Conservation (phyloP, 2,113 vertebrate genomes). For the Upupa epops region DNA sequence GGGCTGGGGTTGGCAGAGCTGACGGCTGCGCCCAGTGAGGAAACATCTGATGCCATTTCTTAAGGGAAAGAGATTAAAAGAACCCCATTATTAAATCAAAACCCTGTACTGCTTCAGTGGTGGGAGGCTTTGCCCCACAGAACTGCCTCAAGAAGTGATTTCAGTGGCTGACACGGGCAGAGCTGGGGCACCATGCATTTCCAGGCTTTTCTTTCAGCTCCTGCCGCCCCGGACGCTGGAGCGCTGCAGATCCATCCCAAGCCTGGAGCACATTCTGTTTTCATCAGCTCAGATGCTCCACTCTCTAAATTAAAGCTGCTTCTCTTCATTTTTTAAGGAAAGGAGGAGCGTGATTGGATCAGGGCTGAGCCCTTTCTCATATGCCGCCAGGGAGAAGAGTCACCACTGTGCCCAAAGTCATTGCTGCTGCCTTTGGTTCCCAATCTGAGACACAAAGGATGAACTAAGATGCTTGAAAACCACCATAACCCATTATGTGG, state of each 20-base stretch:
- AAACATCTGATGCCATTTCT: constrained; percentile 87
- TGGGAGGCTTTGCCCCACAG: rapidly evolving
- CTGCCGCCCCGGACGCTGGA: background rate
- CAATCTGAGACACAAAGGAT: background rate
- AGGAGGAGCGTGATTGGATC: background rate
- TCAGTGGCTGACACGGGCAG: background rate
- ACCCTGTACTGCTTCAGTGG: rapidly evolving
- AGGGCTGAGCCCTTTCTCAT: background rate
- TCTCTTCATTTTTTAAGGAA: background rate
- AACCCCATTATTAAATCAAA: rapidly evolving
- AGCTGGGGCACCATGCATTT: rapidly evolving
- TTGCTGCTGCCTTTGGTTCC: rapidly evolving
- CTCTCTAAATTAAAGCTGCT: background rate
- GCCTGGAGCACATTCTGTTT: background rate
- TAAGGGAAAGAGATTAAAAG: background rate
- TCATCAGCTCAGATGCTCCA: background rate
- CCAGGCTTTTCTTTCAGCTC: background rate
- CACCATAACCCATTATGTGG: no score
- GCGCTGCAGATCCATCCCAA: background rate
- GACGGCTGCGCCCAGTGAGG: constrained; percentile 78
- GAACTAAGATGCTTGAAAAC: rapidly evolving
- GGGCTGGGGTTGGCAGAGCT: constrained; percentile 74
- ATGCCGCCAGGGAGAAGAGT: background rate
- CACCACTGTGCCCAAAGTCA: rapidly evolving
- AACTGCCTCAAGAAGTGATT: background rate